Percentiles rank a stretch among this genome's conserved stretches.
phyloP scores from a whole-genome alignment of 2,113 vertebrate genomes.

The Arizona elegans region DNA sequence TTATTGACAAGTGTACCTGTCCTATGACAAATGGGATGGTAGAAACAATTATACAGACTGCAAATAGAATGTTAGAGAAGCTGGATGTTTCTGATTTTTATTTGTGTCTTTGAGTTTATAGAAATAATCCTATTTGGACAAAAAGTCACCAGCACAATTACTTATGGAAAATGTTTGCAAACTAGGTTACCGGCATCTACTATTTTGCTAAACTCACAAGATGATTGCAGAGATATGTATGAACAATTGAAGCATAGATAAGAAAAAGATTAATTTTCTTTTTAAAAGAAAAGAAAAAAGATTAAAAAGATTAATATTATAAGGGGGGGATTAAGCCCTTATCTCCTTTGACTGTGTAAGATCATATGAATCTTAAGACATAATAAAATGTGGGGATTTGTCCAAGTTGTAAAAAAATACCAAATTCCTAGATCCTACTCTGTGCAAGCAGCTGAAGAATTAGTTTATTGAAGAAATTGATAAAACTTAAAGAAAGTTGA shows the following conservation, averaged over 20 bases:
- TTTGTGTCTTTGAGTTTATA: neutral
- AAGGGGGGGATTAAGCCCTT: neutral
- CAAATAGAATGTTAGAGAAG: neutral
- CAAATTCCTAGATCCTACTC: neutral
- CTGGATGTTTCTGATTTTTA: neutral
- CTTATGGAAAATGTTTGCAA: neutral
- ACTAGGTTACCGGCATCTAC: neutral
- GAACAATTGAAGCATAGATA: neutral
- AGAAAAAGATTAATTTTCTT: neutral
- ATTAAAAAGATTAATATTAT: neutral
- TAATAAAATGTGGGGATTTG: neutral
- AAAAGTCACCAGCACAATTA: neutral
- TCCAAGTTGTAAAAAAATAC: neutral
- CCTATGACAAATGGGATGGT: neutral
- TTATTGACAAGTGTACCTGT: neutral
- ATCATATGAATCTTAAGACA: neutral
- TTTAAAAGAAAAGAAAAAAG: too few relatives aligned
- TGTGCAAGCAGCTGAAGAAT: neutral
- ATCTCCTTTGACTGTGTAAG: neutral
- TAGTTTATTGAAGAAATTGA: neutral
- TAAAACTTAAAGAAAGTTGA: neutral
- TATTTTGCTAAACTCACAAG: neutral
- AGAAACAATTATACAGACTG: neutral
- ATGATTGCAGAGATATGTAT: neutral
- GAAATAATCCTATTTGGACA: neutral